Conservation (phyloP, 2,113 vertebrate genomes). For the Chlorocebus sabaeus region DNA sequence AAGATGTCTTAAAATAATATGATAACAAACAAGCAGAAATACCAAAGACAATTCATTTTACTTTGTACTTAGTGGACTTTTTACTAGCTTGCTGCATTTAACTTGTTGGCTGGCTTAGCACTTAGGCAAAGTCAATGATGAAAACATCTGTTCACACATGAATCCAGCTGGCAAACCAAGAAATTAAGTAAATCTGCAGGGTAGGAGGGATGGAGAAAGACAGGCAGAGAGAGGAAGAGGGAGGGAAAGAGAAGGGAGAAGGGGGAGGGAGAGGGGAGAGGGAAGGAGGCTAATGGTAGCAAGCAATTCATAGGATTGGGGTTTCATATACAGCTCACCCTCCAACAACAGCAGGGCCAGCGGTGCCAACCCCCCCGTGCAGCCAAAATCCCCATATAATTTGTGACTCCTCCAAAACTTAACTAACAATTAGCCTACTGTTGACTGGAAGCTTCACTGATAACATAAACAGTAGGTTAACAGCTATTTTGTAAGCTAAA, state of each 20-base stretch:
- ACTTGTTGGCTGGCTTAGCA: background rate
- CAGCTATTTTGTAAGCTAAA: background rate
- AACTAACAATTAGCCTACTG: background rate
- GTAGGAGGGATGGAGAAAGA: background rate
- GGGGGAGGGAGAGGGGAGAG: too few species aligned
- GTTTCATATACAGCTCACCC: background rate
- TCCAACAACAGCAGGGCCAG: background rate
- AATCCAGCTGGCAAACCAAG: background rate
- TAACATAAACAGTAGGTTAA: background rate
- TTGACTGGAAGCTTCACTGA: background rate
- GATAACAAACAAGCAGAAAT: background rate
- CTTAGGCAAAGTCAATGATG: background rate
- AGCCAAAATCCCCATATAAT: background rate
- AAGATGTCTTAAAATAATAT: background rate
- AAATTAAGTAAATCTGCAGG: background rate
- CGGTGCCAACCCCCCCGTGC: background rate
- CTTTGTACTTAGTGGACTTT: background rate
- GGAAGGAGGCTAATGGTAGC: too few species aligned
- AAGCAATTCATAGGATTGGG: too few species aligned
- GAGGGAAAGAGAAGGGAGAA: too few species aligned
- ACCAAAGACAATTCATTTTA: background rate
- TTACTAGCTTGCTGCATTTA: background rate
- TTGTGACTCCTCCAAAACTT: background rate
- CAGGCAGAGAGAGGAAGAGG: background rate
- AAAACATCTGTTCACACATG: background rate